Evolutionary conservation across 2,888 invertebrate genomes (phyloP).

Genomic region (Stenchaetothrips biformis): DNA sequence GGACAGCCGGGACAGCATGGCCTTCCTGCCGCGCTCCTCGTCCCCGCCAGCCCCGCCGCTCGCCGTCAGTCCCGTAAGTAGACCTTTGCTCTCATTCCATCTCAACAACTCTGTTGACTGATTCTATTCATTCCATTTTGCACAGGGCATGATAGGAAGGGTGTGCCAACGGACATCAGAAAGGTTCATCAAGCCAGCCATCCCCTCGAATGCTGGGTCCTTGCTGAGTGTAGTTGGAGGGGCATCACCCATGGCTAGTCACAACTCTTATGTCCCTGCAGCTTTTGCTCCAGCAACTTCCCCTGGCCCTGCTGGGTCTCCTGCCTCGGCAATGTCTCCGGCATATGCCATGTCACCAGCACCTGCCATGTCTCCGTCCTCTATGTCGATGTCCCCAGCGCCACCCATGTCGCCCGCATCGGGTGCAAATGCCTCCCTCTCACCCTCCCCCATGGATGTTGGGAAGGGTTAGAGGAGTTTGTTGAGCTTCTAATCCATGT

Average conservation of each 20-base stretch:
- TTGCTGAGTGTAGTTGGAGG: slow-evolving; percentile 2
- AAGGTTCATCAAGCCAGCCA: slow-evolving; percentile 81
- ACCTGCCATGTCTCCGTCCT: slow-evolving; percentile 4
- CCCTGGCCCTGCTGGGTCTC: neutral
- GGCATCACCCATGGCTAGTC: neutral
- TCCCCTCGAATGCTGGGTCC: slow-evolving; percentile 52
- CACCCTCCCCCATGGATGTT: slow-evolving; percentile 48
- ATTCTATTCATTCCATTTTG: neutral
- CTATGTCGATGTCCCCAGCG: slow-evolving; percentile 30
- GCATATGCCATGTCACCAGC: slow-evolving; percentile 8
- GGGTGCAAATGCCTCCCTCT: slow-evolving; percentile 36
- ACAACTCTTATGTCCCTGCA: neutral
- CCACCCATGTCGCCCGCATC: slow-evolving; percentile 29
- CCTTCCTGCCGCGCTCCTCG: slow-evolving; percentile 45
- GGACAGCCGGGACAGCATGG: neutral
- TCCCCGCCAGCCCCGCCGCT: slow-evolving; percentile 46
- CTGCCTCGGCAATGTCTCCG: neutral
- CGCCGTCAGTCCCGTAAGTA: slow-evolving; percentile 41
- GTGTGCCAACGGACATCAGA: slow-evolving; percentile 64
- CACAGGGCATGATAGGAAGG: slow-evolving; percentile 28
- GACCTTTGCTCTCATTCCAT: too few species aligned
- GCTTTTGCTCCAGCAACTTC: slow-evolving; percentile 2
- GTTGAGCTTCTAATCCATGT: neutral
- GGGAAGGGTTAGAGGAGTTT: slow-evolving; percentile 41
- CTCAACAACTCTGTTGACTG: neutral